Evolutionary conservation across 2,113 vertebrate genomes (phyloP).

Genomic region (Regulus satrapa): DNA sequence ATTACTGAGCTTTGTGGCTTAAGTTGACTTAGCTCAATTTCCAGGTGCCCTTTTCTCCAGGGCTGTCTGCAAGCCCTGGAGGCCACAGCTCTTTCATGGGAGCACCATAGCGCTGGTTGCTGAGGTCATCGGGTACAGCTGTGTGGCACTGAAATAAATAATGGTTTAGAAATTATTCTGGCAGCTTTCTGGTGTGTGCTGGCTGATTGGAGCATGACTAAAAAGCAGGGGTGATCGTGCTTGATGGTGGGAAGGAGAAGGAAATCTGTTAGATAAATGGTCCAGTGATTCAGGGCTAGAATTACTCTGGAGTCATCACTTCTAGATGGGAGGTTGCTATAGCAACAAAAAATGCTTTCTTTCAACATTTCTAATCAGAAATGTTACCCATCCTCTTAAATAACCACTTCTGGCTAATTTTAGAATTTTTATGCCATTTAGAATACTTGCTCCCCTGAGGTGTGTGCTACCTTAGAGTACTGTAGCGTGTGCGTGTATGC

Average conservation of each 20-base stretch:
- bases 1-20: neutral
- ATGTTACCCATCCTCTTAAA: neutral
- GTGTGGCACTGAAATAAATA: neutral
- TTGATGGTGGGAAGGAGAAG: neutral
- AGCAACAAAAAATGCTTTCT: slow-evolving; percentile 24
- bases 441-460: neutral
- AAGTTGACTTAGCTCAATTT: neutral
- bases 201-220: neutral
- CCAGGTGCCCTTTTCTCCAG: neutral
- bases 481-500: neutral
- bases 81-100: neutral
- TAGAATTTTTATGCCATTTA: neutral
- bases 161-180: neutral
- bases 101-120: neutral
- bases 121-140: neutral
- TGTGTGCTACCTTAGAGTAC: neutral
- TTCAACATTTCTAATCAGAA: neutral
- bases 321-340: neutral
- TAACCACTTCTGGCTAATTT: neutral
- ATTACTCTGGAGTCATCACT: neutral
- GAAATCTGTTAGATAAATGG: neutral
- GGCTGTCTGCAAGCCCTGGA: neutral
- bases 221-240: neutral
- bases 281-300: neutral
- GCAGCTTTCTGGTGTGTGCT: neutral